Conservation (phyloP, 1,140 invertebrate genomes). For the Tetramorium alpestre region DNA sequence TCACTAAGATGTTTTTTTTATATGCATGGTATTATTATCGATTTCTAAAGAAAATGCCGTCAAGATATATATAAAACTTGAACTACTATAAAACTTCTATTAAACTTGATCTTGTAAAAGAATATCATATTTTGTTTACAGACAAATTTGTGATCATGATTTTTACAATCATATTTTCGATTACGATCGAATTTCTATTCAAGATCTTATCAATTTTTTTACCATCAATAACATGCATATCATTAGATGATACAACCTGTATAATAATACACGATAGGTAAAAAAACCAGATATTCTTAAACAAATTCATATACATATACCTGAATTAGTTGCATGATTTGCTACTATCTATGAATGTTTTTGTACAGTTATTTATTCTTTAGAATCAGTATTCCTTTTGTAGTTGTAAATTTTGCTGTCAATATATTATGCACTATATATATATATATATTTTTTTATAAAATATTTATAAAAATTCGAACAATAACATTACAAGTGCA, state of each 20-base stretch:
- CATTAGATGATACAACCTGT: conserved; percentile 47
- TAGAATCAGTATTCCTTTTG: neutral
- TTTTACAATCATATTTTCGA: conserved; percentile 27
- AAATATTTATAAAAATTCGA: neutral
- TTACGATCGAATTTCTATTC: conserved; percentile 43
- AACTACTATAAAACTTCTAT: neutral
- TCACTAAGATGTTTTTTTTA: neutral
- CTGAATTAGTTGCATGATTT: conserved; percentile 55
- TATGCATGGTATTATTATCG: conserved; percentile 61
- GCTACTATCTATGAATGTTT: conserved; percentile 19
- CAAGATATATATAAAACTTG: neutral
- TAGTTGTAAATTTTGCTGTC: neutral
- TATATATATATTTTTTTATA: neutral
- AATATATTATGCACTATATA: neutral
- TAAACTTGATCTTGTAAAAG: neutral
- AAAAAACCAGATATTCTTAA: conserved; percentile 10
- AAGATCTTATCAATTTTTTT: conserved; percentile 21
- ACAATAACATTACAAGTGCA: neutral
- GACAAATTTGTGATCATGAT: conserved; percentile 37
- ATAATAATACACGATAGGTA: conserved; percentile 39
- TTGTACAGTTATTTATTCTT: conserved; percentile 25
- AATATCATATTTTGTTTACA: conserved; percentile 24
- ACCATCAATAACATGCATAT: conserved; percentile 56
- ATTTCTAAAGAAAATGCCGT: conserved; percentile 1
- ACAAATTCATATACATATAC: neutral